Evolutionary conservation across 2,888 invertebrate species (phyloP).

Genomic region (Stegophylla sp.): DNA sequence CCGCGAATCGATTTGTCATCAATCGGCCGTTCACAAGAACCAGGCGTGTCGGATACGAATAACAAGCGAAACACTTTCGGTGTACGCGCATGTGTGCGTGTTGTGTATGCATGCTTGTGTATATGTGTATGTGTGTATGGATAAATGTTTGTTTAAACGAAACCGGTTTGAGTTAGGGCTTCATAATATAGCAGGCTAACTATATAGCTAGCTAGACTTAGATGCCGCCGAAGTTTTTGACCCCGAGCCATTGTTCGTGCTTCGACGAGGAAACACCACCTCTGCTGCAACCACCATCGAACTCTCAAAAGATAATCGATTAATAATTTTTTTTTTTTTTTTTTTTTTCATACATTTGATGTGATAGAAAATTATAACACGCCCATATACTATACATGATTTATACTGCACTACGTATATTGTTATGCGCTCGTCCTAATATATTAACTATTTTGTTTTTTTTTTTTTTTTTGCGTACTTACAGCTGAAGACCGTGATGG

Average conservation of each 20-base stretch:
- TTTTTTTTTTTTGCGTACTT: too few species aligned
- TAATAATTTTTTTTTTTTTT: neutral
- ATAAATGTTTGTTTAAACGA: conserved; percentile 57
- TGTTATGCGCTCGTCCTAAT: neutral
- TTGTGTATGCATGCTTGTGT: neutral
- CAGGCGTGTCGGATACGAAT: conserved; percentile 55
- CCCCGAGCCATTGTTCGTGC: conserved; percentile 44
- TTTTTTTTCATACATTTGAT: neutral
- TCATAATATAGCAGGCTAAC: neutral
- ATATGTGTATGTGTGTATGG: neutral
- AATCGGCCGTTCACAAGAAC: conserved; percentile 29
- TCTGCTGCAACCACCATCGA: neutral
- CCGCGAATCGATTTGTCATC: conserved; percentile 53
- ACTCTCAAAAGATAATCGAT: neutral
- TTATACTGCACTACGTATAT: neutral
- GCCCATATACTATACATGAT: neutral
- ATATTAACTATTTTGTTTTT: neutral
- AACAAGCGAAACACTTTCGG: conserved; percentile 56
- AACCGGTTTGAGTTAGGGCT: conserved; percentile 50
- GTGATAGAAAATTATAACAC: neutral
- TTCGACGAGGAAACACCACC: neutral
- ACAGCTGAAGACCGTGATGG: conserved; percentile 75
- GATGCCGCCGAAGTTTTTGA: conserved; percentile 57
- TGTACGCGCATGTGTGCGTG: neutral
- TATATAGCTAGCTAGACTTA: conserved; percentile 1